Evolutionary conservation across 2,888 invertebrate species (phyloP).

Genomic region (Disparrhopalites patrizii): DNA sequence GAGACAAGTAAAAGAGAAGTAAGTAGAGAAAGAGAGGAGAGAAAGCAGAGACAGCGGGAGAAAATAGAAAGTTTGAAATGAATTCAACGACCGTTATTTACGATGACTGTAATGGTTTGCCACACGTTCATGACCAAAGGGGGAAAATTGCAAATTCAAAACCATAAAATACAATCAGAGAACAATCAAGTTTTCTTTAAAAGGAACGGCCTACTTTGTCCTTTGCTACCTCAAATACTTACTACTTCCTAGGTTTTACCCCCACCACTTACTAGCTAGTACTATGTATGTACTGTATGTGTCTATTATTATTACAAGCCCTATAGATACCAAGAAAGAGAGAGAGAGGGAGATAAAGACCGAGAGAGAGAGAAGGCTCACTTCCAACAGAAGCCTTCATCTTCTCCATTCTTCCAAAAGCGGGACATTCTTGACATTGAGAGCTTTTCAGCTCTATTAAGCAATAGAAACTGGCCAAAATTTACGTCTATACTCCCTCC

Average conservation of each 20-base stretch:
- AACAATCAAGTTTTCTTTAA: conserved; percentile 11
- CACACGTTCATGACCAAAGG: not conserved
- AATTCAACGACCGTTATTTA: conserved; percentile 27
- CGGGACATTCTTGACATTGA: too few relatives aligned
- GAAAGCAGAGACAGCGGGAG: not conserved
- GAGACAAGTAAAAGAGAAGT: not conserved
- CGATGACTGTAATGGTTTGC: conserved; percentile 6
- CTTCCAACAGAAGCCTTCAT: too few relatives aligned
- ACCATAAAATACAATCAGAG: conserved; percentile 23
- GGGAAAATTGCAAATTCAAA: conserved; percentile 1
- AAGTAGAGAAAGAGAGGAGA: not conserved
- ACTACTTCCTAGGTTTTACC: not conserved
- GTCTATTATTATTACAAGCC: too few relatives aligned
- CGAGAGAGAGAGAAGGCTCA: not conserved
- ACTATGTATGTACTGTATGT: too few relatives aligned
- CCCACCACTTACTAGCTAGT: too few relatives aligned
- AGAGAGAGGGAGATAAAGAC: too few relatives aligned
- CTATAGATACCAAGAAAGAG: not conserved
- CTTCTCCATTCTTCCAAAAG: too few relatives aligned
- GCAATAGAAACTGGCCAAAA: too few relatives aligned
- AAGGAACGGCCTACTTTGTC: not conserved
- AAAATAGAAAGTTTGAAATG: conserved; percentile 15
- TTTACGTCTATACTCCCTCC: too few relatives aligned
- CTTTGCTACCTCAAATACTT: not conserved
- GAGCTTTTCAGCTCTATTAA: too few relatives aligned